phyloP scores from a whole-genome alignment of 2,113 vertebrate species.

The Numida meleagris region DNA sequence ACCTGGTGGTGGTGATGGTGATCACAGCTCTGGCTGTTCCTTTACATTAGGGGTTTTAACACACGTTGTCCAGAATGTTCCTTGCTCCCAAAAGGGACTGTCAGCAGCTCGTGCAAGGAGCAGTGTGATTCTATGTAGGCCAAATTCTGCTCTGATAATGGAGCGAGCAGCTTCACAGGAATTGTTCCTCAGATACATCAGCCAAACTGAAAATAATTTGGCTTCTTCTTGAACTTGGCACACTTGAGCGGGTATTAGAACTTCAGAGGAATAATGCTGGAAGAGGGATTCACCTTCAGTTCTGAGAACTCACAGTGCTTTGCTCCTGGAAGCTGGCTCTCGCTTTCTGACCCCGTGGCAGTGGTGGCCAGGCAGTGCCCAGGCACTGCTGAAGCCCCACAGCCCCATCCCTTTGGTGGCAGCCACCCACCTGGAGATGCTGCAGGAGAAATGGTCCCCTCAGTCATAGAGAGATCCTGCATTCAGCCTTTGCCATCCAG shows the following conservation, averaged over 20 bases:
- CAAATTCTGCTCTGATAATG: background rate
- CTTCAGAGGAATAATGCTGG: accelerated
- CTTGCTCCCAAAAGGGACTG: accelerated
- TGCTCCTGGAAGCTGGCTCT: background rate
- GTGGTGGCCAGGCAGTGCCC: no score
- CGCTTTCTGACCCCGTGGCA: background rate
- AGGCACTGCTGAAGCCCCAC: background rate
- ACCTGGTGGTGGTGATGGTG: background rate
- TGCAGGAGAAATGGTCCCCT: background rate
- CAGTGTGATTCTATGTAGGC: background rate
- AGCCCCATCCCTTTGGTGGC: no score
- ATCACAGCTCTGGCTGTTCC: background rate
- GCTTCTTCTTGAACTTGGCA: background rate
- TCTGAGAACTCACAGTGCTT: background rate
- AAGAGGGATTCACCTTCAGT: no score
- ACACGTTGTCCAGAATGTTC: background rate
- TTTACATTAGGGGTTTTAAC: background rate
- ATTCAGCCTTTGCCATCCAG: background rate
- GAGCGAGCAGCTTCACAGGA: background rate
- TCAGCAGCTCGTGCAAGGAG: background rate
- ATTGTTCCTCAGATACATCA: background rate
- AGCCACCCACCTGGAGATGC: background rate
- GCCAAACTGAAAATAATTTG: background rate
- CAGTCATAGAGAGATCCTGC: background rate
- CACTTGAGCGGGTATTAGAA: accelerated